Evolutionary conservation across 2,113 vertebrate genomes (phyloP).

Genomic region (Caracal caracal): DNA sequence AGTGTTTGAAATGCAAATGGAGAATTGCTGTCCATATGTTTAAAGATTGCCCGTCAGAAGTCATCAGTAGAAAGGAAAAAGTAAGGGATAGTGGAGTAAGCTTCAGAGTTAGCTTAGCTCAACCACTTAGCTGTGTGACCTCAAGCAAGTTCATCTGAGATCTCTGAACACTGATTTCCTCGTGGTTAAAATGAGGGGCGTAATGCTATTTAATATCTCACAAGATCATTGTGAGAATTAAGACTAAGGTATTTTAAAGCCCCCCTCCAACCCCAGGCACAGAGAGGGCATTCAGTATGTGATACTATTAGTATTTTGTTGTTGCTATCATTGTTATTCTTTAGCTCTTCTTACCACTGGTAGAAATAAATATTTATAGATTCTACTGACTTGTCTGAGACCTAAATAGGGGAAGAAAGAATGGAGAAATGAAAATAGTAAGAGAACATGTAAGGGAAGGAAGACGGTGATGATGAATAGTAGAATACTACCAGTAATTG

Average conservation of each 20-base stretch:
- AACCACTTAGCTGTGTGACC: background rate
- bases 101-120: background rate
- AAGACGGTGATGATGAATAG: background rate
- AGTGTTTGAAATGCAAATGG: background rate
- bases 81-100: background rate
- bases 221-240: background rate
- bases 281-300: background rate
- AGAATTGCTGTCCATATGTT: background rate
- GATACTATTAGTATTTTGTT: background rate
- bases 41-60: conserved; percentile 4
- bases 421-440: conserved; percentile 35
- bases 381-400: background rate
- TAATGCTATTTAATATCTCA: background rate
- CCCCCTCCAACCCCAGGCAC: background rate
- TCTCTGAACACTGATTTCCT: background rate
- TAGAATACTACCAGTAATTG: background rate
- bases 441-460: background rate
- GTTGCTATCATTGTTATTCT: background rate
- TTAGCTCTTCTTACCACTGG: background rate
- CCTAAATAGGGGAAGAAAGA: background rate
- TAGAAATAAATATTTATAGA: background rate
- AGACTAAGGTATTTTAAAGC: background rate
- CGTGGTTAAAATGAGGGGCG: background rate
- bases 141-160: background rate
- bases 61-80: background rate